Base-by-base conservation (phyloP, 53 echinoderm and acorn worm species). In the Echinometra lucunter region DNA sequence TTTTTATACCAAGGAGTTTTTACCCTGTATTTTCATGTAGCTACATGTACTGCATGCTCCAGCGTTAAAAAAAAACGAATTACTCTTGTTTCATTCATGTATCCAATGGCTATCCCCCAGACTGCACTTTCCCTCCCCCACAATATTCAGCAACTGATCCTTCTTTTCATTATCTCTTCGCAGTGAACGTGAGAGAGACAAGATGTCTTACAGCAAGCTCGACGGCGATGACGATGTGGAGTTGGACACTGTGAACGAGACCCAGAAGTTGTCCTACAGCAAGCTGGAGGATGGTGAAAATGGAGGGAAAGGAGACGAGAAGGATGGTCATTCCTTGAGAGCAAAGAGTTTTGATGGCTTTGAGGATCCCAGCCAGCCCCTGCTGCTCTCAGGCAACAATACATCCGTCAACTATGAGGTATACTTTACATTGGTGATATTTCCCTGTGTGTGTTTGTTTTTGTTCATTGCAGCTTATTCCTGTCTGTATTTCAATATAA, bases 271-370 rank as follows among this genome's bases (percentile, higher is more conserved):
- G 97, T 89, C 95, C 12, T 95, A 95, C 91, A 35, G 74, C 83
- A 95, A 95, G 82, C 67, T 96, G 66, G 95, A 89, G 44, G 93
- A 83, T 28, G 89, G 66, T 44, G 91, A 69, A 37, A 83, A 75
- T 3, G 95, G 82, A 23, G 89, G 89, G 2, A 21, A 57, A 13
- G 81, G 37, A 19, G 93, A 55, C 27, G 32, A 55, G 57, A 56
- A 9, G 5, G 57, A 93, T 34, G 57, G 38, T 12, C 32, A 80
- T 1, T 7, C 37, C 37, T 2, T 57, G 32, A 95, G 95, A 82
- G 90, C 97, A 28, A 85, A 95, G 58, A 74, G 70, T 38, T 96
- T 96, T 95, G 97, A 96, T 81, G 97, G 97, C 23, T 96, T 96
- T 83, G 95, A 94, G 88, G 95, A 95, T 66, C 90, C 95, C 53